Evolutionary conservation across 2,888 invertebrate genomes (phyloP), one percentile per base, ranked within the genome.

Genomic region (Cataglyphis albicans): DNA sequence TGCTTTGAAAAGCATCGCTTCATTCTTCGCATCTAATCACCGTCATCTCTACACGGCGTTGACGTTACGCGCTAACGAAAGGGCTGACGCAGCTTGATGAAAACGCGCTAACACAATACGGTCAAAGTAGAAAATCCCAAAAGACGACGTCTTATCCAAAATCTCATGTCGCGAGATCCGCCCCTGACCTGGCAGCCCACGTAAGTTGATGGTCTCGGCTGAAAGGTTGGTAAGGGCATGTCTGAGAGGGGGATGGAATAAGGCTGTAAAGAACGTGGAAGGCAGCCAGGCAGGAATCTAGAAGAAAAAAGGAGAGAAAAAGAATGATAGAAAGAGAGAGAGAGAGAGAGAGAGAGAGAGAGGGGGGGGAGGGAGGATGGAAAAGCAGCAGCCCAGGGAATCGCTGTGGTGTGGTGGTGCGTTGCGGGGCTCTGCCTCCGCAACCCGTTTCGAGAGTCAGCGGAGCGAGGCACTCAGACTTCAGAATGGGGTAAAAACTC

Each of bases 401-500:
- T 80, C 78, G 78, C 35, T 72, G 72, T 59, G 76, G 85, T 74
- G 88, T 83, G 88, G 85, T 84, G 84, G 88, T 87, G 86, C 85
- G 89, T 84, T 84, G 86, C 90, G 76, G 82, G 32, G 87, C 88
- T 91, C 90, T 88, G 88, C 91, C 90, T 92, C 90, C 88, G 87
- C 91, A 91, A 92, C 92, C 93, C 91, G 92, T 93, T 93, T 93
- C 92, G 90, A 93, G 93, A 93, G 91, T 91, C 93, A 93, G 92
- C 93, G 88, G 90, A 93, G 93, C 93, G 93, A 91, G 90, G 92
- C 93, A 93, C 93, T 93, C 93, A 93, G 93, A 93, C 93, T 93
- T 91, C 89, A 91, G 92, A 93, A 93, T 93, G 91, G 93, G 92
- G 92, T 92, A 92, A 93, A 93, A 93, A 93, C 91, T 93, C 93